Base-by-base conservation (phyloP, 2,797 vertebrate species). In the Sternotherus odoratus region DNA sequence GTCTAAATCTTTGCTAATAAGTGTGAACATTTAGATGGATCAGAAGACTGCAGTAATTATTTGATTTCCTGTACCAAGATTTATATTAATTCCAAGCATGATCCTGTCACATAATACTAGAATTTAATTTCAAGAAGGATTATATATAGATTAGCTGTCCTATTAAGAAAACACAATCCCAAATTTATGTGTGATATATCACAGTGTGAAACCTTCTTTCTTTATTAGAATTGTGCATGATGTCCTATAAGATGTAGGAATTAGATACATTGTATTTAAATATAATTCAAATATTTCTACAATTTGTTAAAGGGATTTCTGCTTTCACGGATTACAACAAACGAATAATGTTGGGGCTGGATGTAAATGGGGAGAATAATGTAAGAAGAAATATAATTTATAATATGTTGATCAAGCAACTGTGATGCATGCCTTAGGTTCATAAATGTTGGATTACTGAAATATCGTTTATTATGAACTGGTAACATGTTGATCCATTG, bases 111-210 rank as follows among this genome's bases (percentile, higher is more conserved):
- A 88, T 53, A 90, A 72, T 43, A 24, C 4, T 69, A 92, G 79
- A 95, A 94, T 92, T 96, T 92, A 93, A 96, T 94, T 95, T 96
- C 83, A 88, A 36, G 21, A 95, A 85, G 57, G 89, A 94, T 96
- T 96, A 94, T 86, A 79, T 46, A 69, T 48, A 95, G 89, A 96
- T 96, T 94, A 96, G 5, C 56, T 93, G 50, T 88, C 4, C 15
- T 88, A 60, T 91, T 86, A 17, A 82, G 8, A 5, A 33, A 8
- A 3, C 39, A 66, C 16, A 46, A 6, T 6, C 36, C 17, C 3
- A 79, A 56, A 79, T 82, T 79, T 91, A 88, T 82, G 8, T 43
- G 63, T 85, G 39, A 63, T 19, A 51, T 49, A 90, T 51, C 36
- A 66, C 5, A 72, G 3, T 75, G 17, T 80, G 24, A 90, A 87